Percentiles rank a stretch among this genome's conserved stretches.
Conservation (phyloP, 1,140 invertebrate species). For the Zaprionus inermis region DNA sequence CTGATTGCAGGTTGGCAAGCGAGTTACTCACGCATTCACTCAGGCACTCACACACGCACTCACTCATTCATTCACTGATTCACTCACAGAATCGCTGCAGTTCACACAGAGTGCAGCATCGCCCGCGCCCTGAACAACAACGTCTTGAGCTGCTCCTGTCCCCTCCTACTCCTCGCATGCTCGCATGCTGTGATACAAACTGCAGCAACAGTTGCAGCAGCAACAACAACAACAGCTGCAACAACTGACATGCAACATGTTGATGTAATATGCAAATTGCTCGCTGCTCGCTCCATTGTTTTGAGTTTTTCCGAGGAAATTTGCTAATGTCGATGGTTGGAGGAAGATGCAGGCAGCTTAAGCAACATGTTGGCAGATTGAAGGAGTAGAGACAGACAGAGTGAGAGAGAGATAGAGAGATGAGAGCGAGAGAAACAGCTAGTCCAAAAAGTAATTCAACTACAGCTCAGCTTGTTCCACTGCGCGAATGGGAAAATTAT, state of each 20-base stretch:
- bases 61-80: constrained; percentile 20
- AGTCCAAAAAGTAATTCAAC: background rate
- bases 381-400: background rate
- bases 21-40: constrained; percentile 48
- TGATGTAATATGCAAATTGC: constrained; percentile 77
- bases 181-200: constrained; percentile 49
- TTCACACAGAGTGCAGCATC: constrained; percentile 45
- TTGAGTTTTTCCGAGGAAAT: constrained; percentile 63
- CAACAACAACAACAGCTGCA: constrained; percentile 25
- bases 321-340: constrained; percentile 30
- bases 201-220: constrained; percentile 4
- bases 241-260: constrained; percentile 69
- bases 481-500: constrained; percentile 2
- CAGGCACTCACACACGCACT: constrained; percentile 16
- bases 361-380: constrained; percentile 12
- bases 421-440: background rate
- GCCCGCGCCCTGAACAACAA: constrained; percentile 28
- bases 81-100: constrained; percentile 12
- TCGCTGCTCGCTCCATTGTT: constrained; percentile 65
- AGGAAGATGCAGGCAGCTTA: constrained; percentile 29
- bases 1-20: constrained; percentile 36
- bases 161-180: background rate
- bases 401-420: background rate
- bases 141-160: constrained; percentile 23
- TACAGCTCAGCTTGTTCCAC: background rate